Percentiles rank a stretch among this genome's conserved stretches.
These are phyloP conservation scores for Drosophila pseudoananassae DNA, from an alignment of 1,140 invertebrate genomes.

Conservation along the genomic window DNA sequence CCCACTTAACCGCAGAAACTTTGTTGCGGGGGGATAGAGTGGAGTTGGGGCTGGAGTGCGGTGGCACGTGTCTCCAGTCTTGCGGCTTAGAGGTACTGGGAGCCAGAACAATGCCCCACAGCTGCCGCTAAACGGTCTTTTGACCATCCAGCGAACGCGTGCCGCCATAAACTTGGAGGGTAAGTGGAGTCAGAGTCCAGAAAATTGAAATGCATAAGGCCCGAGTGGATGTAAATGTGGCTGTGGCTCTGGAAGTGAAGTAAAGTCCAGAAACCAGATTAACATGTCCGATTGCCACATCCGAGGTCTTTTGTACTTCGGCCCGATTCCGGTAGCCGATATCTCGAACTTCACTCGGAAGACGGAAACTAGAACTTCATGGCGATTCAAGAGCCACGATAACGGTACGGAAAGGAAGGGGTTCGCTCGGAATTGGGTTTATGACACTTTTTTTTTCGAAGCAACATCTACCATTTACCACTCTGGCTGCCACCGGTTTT, in stretches of 20 bases:
- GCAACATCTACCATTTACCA: not conserved
- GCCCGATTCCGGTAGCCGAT: slow-evolving; percentile 56
- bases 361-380: slow-evolving; percentile 62
- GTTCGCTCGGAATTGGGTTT: slow-evolving; percentile 53
- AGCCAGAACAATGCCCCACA: slow-evolving; percentile 39
- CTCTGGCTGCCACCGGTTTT: slow-evolving; percentile 7
- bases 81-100: slow-evolving; percentile 24
- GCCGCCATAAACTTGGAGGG: slow-evolving; percentile 37
- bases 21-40: not conserved
- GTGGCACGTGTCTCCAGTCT: slow-evolving; percentile 47
- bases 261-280: slow-evolving; percentile 51
- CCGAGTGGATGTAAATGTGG: not conserved
- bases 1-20: slow-evolving; percentile 39
- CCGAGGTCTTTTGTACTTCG: slow-evolving; percentile 51
- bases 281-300: slow-evolving; percentile 67
- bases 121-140: slow-evolving; percentile 46
- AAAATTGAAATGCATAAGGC: slow-evolving; percentile 50
- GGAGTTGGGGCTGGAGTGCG: slow-evolving; percentile 1
- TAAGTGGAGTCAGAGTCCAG: slow-evolving; percentile 18
- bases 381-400: slow-evolving; percentile 45
- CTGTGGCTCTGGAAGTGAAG: slow-evolving; percentile 16
- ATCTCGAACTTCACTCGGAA: slow-evolving; percentile 42
- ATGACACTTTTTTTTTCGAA: slow-evolving; percentile 25
- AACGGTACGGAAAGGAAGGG: slow-evolving; percentile 20
- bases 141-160: slow-evolving; percentile 49